These are phyloP conservation scores for Physeter macrocephalus DNA, from an alignment of 2,113 vertebrate genomes.

Conservation along the genomic window DNA sequence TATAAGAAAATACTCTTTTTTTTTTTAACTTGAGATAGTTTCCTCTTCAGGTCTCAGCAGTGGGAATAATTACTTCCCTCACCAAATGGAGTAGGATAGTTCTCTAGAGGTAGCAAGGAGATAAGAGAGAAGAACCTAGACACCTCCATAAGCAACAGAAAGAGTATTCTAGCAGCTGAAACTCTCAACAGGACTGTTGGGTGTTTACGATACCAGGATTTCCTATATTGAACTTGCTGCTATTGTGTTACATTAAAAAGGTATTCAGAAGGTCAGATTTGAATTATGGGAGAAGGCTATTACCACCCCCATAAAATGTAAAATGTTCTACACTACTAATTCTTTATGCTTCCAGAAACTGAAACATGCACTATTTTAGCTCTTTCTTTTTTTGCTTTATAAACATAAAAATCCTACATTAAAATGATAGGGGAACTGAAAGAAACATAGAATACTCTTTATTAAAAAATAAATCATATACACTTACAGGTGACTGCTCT, in stretches of 20 bases:
- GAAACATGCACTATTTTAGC: background rate
- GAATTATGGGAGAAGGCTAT: background rate
- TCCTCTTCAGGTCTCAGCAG: background rate
- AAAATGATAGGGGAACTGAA: background rate
- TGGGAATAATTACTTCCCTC: background rate
- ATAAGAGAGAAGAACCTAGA: background rate
- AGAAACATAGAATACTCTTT: background rate
- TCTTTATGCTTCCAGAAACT: background rate
- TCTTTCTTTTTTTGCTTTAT: background rate
- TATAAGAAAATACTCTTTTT: background rate
- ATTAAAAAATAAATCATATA: background rate
- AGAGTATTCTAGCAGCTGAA: background rate
- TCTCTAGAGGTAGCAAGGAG: background rate
- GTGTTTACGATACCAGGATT: background rate
- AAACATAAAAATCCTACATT: background rate
- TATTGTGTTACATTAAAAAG: background rate
- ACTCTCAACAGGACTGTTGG: background rate
- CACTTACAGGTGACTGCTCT: constrained; percentile 87
- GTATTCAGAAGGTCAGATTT: background rate
- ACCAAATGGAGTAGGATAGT: background rate
- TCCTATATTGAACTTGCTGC: background rate
- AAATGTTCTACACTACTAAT: background rate
- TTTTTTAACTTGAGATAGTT: background rate
- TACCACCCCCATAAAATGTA: background rate
- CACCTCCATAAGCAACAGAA: background rate